Evolutionary conservation across 1,140 invertebrate genomes (phyloP).

Genomic region (Nasonia longicornis): DNA sequence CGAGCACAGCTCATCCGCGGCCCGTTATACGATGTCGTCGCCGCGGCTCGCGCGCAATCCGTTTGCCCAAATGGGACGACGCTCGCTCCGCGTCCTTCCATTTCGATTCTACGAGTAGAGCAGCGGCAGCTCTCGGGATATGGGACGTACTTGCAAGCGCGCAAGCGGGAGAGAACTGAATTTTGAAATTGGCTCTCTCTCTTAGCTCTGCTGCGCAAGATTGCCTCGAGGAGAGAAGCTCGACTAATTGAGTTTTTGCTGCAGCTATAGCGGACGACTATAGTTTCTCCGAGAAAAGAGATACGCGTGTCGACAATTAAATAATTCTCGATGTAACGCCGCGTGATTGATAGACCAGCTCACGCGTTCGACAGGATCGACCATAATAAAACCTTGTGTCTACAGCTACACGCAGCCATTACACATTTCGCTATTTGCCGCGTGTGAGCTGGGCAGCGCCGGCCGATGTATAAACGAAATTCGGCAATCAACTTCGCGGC

Average conservation of each 20-base stretch:
- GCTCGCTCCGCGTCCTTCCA: constrained; percentile 2
- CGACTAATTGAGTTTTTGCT: not conserved
- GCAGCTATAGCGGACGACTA: not conserved
- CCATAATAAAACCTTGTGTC: too few relatives aligned
- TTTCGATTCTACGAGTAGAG: constrained; percentile 22
- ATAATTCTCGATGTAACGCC: too few relatives aligned
- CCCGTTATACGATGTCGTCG: constrained; percentile 30
- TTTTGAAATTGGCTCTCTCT: constrained; percentile 6
- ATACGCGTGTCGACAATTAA: too few relatives aligned
- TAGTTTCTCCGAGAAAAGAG: not conserved
- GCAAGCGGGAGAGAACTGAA: not conserved
- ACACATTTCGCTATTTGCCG: not conserved
- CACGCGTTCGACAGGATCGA: too few relatives aligned
- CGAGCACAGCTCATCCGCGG: constrained; percentile 10
- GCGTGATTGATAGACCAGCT: too few relatives aligned
- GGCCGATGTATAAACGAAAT: not conserved
- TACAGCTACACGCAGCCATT: too few relatives aligned
- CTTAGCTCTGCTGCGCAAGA: not conserved
- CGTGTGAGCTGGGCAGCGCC: not conserved
- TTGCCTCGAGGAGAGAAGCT: not conserved
- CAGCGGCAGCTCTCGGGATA: not conserved
- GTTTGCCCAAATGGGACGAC: constrained; percentile 23
- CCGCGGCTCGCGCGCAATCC: constrained; percentile 30
- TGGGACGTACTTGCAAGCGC: not conserved
- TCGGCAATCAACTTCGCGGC: not conserved